A percentile compares a stretch with the other conserved stretches of the same genome.
Evolutionary conservation across 2,888 invertebrate species (phyloP).

Genomic region (Eristalis tenax): DNA sequence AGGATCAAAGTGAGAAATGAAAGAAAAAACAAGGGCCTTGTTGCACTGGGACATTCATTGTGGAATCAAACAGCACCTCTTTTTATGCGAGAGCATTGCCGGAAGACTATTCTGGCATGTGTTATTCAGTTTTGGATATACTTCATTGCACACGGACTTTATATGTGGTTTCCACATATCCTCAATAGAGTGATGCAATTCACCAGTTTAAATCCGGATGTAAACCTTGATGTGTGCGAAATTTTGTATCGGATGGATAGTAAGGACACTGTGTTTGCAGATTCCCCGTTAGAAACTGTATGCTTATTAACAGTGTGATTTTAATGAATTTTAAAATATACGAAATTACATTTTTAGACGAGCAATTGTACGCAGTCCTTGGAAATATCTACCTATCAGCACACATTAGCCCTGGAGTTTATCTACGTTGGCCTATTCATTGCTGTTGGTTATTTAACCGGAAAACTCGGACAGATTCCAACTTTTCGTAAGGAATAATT

Average conservation of each 20-base stretch:
- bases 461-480: conserved; percentile 72
- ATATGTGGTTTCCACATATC: conserved; percentile 79
- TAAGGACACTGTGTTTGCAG: background rate
- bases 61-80: conserved; percentile 79
- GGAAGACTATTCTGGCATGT: conserved; percentile 76
- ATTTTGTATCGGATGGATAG: conserved; percentile 71
- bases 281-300: conserved; percentile 33
- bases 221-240: conserved; percentile 75
- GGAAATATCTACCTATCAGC: conserved; percentile 75
- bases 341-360: background rate
- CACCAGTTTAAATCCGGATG: conserved; percentile 71
- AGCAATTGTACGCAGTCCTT: conserved; percentile 58
- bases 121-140: conserved; percentile 77
- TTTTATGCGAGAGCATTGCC: conserved; percentile 75
- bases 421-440: conserved; percentile 74
- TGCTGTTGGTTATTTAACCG: conserved; percentile 74
- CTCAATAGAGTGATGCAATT: conserved; percentile 76
- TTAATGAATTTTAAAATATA: background rate
- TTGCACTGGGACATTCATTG: conserved; percentile 73
- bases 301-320: background rate
- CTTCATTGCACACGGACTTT: conserved; percentile 77
- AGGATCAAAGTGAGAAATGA: background rate
- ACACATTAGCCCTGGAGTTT: conserved; percentile 75
- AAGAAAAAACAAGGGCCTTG: background rate
- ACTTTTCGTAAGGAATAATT: conserved; percentile 69